Conservation (phyloP, 2,888 invertebrate genomes). For the Eustalomyia histrio region DNA sequence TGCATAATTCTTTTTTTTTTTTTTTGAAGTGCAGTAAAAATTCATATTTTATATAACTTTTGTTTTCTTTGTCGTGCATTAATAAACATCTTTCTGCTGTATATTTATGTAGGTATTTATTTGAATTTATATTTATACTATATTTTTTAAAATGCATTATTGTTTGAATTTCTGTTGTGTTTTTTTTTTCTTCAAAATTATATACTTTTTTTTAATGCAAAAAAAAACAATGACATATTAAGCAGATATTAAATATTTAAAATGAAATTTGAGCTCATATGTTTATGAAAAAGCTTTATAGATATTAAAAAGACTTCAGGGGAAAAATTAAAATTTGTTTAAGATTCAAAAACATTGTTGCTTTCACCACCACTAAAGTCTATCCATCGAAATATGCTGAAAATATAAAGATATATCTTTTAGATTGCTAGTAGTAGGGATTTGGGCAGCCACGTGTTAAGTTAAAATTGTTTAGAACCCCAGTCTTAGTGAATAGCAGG, state of each 20-base stretch:
- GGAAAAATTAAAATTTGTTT: background rate
- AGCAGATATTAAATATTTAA: background rate
- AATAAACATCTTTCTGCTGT: constrained; percentile 5
- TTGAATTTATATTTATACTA: constrained; percentile 31
- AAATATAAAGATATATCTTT: no score
- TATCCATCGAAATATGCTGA: no score
- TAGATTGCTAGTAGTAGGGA: no score
- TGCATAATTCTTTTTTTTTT: constrained; percentile 34
- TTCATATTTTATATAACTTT: constrained; percentile 64
- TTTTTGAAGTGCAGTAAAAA: constrained; percentile 61
- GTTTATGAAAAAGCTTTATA: background rate
- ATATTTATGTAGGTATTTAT: constrained; percentile 6
- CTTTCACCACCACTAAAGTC: no score
- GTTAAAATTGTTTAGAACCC: no score
- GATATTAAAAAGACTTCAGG: background rate
- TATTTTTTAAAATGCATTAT: constrained; percentile 35
- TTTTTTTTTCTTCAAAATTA: background rate
- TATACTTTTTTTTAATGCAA: constrained; percentile 4
- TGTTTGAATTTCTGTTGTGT: constrained; percentile 28
- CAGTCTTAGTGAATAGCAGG: no score
- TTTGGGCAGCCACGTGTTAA: no score
- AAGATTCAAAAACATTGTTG: no score
- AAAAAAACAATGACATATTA: background rate
- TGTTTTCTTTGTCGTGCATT: constrained; percentile 47
- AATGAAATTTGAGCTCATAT: background rate